Evolutionary conservation across 1,140 invertebrate species (phyloP).

Genomic region (Cheumatopsyche charites): DNA sequence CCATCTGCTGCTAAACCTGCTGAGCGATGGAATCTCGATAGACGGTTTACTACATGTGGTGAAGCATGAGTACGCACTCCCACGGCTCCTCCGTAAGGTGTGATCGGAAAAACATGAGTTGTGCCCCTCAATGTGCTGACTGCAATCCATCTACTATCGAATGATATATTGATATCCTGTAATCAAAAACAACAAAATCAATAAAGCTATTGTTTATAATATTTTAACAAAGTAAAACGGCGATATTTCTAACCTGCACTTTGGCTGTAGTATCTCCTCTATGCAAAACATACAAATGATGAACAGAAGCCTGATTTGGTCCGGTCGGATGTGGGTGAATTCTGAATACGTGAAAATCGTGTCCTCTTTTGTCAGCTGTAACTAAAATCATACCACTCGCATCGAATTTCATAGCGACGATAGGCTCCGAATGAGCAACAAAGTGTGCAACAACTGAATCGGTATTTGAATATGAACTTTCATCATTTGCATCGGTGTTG

Average conservation of each 20-base stretch:
- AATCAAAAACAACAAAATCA: conserved; percentile 51
- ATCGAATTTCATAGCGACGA: conserved; percentile 92
- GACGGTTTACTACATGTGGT: conserved; percentile 90
- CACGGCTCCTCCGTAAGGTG: conserved; percentile 93
- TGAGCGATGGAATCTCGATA: conserved; percentile 94
- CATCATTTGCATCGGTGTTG: conserved; percentile 60
- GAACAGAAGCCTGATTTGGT: conserved; percentile 85
- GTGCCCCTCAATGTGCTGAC: conserved; percentile 94
- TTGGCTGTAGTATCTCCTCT: conserved; percentile 84
- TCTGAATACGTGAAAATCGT: conserved; percentile 95
- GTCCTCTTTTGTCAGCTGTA: conserved; percentile 91
- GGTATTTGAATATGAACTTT: conserved; percentile 52
- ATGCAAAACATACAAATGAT: conserved; percentile 95
- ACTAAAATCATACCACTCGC: conserved; percentile 88
- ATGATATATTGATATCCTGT: conserved; percentile 86
- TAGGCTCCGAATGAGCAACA: conserved; percentile 88
- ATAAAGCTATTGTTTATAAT: background rate
- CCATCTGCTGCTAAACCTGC: conserved; percentile 84
- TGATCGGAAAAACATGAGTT: conserved; percentile 96
- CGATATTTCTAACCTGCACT: conserved; percentile 63
- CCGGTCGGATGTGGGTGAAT: conserved; percentile 92
- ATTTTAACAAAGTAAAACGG: background rate
- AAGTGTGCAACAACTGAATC: conserved; percentile 92
- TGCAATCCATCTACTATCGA: conserved; percentile 94
- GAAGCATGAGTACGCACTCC: conserved; percentile 92